phyloP scores from a whole-genome alignment of 2,888 invertebrate species.

The Protodeltote pygarga region DNA sequence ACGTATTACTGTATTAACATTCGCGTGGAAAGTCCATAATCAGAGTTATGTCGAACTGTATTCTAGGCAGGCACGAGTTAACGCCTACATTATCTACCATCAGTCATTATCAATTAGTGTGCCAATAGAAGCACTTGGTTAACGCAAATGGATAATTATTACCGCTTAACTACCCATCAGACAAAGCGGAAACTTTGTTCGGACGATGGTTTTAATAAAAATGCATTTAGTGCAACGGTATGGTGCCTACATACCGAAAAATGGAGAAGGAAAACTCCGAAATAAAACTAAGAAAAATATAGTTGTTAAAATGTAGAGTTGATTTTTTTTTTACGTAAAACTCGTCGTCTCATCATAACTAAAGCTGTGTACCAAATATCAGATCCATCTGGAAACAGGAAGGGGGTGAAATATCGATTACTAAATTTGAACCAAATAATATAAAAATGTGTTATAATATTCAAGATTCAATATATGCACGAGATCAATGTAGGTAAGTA shows the following conservation, averaged over 20 bases:
- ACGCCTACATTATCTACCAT: slow-evolving; percentile 52
- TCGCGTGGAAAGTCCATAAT: slow-evolving; percentile 59
- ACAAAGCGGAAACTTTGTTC: slow-evolving; percentile 28
- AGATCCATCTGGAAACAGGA: no score
- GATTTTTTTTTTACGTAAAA: no score
- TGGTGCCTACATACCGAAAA: not conserved
- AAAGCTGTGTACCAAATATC: no score
- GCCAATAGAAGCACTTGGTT: slow-evolving; percentile 71
- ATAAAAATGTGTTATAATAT: no score
- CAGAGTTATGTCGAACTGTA: slow-evolving; percentile 36
- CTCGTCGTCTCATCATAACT: no score
- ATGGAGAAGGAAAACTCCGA: not conserved
- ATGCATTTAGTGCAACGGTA: slow-evolving; percentile 13
- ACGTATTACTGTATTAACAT: no score
- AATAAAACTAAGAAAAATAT: no score
- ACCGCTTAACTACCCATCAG: slow-evolving; percentile 37
- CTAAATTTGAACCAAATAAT: no score
- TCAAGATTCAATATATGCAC: no score
- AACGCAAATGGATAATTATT: slow-evolving; percentile 58
- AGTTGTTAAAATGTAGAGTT: no score
- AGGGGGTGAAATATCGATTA: no score
- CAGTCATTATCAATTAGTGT: slow-evolving; percentile 70
- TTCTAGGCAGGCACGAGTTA: slow-evolving; percentile 50
- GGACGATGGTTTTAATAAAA: slow-evolving; percentile 31
- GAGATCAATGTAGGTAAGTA: no score